Conservation (phyloP, 2,113 vertebrate genomes). For the Ovis aries region ARS-UI_Ramb_v3.0 NC_056054.1:276081001-276081500, state of each 20-base stretch:
- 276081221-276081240: not conserved
- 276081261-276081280: not conserved
- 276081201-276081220: not conserved
- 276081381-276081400: not conserved
- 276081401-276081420: not conserved
- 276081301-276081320: not conserved
- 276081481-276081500: not conserved
- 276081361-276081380: not conserved
- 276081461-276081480: not conserved
- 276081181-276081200: not conserved
- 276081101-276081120: not conserved
- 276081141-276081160: not conserved
- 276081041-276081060: not conserved
- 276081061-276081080: not conserved
- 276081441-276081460: not conserved
- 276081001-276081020: not conserved
- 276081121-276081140: not conserved
- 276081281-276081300: not conserved
- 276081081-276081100: not conserved
- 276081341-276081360: not conserved
- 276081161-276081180: not conserved
- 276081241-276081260: not conserved
- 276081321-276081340: not conserved
- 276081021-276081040: slow-evolving; percentile 2
- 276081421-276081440: not conserved